phyloP scores from a whole-genome alignment of 2,797 vertebrate species.

The Rhinogobio ventralis region DNA sequence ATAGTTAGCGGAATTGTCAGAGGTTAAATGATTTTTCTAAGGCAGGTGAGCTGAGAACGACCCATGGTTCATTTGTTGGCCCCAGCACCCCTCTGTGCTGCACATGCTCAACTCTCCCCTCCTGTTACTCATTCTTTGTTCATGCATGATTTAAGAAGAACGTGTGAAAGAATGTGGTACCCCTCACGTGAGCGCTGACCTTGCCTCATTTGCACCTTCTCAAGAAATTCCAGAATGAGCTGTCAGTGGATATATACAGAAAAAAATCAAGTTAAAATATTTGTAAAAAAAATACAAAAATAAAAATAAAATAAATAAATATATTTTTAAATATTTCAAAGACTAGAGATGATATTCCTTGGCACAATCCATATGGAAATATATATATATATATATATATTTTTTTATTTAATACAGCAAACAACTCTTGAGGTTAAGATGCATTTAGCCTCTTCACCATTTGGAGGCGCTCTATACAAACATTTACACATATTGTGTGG shows the following conservation, averaged over 20 bases:
- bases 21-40: neutral
- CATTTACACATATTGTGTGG: slow-evolving; percentile 21
- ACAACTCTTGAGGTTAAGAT: neutral
- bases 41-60: slow-evolving; percentile 13
- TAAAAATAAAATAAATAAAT: neutral
- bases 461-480: slow-evolving; percentile 73
- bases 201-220: slow-evolving; percentile 46
- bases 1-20: neutral
- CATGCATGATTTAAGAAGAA: slow-evolving; percentile 47
- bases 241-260: neutral
- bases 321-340: neutral
- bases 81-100: neutral
- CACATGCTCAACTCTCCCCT: neutral
- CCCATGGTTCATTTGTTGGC: slow-evolving; percentile 10
- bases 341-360: too few relatives aligned
- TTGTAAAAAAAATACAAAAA: neutral
- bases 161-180: slow-evolving; percentile 44
- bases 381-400: neutral
- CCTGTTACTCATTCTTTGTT: slow-evolving; percentile 38
- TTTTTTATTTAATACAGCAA: too few relatives aligned
- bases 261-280: neutral
- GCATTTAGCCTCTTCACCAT: slow-evolving; percentile 66
- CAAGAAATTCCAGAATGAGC: slow-evolving; percentile 27
- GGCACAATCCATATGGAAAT: neutral
- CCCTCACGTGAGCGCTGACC: slow-evolving; percentile 29